Percentiles rank a stretch among this genome's conserved stretches.
phyloP scores from a whole-genome alignment of 2,113 vertebrate genomes.

The Butorides virescens region DNA sequence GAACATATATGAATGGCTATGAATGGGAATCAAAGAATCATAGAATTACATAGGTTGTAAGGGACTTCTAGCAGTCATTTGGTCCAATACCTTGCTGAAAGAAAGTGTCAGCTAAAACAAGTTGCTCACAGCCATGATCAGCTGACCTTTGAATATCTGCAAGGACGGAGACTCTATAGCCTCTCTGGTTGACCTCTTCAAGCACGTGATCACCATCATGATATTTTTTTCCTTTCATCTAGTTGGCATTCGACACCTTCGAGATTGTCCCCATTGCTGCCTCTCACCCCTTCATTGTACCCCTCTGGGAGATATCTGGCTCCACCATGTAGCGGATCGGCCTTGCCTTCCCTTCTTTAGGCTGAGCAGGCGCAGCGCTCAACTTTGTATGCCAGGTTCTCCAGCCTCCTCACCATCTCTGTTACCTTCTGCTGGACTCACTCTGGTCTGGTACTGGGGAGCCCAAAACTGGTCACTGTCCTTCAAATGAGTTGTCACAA shows the following conservation, averaged over 20 bases:
- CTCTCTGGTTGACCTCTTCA: not conserved
- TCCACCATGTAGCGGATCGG: accelerated
- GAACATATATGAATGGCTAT: not conserved
- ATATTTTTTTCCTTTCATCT: not conserved
- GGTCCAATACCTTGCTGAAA: not conserved
- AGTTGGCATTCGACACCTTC: not conserved
- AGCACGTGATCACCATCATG: not conserved
- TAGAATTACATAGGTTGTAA: not conserved
- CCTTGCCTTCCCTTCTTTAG: not conserved
- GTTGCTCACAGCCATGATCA: not conserved
- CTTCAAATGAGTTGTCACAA: not conserved
- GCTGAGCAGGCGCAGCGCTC: not conserved
- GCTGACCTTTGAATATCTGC: not conserved
- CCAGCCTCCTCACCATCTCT: accelerated
- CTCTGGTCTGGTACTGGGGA: not conserved
- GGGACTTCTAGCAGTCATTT: not conserved
- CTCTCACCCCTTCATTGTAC: not conserved
- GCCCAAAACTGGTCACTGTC: not conserved
- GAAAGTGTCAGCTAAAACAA: not conserved
- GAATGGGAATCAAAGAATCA: not conserved
- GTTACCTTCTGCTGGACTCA: not conserved
- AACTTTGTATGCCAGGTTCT: not conserved
- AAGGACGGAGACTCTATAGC: not conserved
- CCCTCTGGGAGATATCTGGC: not conserved
- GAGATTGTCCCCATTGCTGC: not conserved